Percentiles rank a stretch among this genome's conserved stretches.
phyloP scores from a whole-genome alignment of 2,888 invertebrate genomes.

The Papilio demoleus region DNA sequence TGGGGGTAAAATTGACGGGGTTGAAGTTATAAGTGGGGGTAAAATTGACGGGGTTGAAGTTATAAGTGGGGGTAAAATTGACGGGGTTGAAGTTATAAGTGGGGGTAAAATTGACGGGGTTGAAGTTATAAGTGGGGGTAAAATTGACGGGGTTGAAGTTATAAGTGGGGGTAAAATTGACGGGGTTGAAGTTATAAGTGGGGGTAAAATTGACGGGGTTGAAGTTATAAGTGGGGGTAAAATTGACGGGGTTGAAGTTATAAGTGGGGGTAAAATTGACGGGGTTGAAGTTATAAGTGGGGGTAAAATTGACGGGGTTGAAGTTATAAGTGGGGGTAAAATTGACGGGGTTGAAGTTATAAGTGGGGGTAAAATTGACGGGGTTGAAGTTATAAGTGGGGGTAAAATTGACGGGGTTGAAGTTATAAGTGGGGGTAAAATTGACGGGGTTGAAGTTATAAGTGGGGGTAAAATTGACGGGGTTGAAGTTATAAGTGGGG shows the following conservation, averaged over 20 bases:
- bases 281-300: conserved; percentile 14
- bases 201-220: background rate
- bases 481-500: conserved; percentile 10
- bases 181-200: conserved; percentile 12
- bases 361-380: background rate
- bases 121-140: background rate
- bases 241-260: background rate
- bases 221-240: background rate
- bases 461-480: background rate
- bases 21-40: background rate
- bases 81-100: conserved; percentile 10
- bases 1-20: background rate
- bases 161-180: background rate
- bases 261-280: background rate
- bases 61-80: background rate
- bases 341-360: background rate
- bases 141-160: background rate
- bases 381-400: conserved; percentile 7
- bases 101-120: background rate
- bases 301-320: background rate
- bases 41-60: background rate
- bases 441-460: background rate
- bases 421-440: background rate
- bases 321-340: background rate
- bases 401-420: background rate